phyloP scores from a whole-genome alignment of 2,888 invertebrate genomes.

The Oxyteleia sp. region DNA sequence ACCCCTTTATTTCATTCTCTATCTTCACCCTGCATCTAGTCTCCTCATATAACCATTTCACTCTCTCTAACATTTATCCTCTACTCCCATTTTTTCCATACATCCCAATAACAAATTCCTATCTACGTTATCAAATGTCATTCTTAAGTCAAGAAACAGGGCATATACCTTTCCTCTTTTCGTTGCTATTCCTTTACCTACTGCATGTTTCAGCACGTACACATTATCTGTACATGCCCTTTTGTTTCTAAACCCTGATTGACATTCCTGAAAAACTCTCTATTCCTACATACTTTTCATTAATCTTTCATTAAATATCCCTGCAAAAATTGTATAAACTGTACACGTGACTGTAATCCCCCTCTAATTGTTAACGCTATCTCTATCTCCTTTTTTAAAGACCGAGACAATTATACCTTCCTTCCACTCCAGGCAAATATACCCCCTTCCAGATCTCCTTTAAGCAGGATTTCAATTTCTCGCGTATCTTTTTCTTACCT shows the following conservation, averaged over 20 bases:
- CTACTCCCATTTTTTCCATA: background rate
- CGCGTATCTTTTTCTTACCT: background rate
- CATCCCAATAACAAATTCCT: background rate
- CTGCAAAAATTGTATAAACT: constrained; percentile 2
- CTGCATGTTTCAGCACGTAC: background rate
- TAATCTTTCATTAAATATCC: constrained; percentile 1
- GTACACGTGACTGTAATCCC: background rate
- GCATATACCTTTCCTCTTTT: constrained; percentile 3
- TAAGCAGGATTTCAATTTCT: background rate
- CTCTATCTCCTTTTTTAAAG: background rate
- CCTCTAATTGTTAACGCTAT: constrained; percentile 5
- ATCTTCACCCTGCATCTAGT: background rate
- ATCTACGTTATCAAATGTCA: background rate
- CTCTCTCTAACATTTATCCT: background rate
- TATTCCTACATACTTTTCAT: background rate
- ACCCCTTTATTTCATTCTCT: background rate
- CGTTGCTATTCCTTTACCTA: background rate
- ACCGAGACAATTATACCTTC: background rate
- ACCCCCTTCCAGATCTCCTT: background rate
- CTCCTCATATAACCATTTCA: background rate
- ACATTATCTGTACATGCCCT: constrained; percentile 6
- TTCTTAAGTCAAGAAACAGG: background rate
- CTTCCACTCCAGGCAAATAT: constrained; percentile 4
- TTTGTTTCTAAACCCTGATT: constrained; percentile 2
- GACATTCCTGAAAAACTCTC: background rate